A percentile compares a stretch with the other conserved stretches of the same genome.
Evolutionary conservation across 1,140 invertebrate genomes (phyloP).

Genomic region (Drosophila rufa): DNA sequence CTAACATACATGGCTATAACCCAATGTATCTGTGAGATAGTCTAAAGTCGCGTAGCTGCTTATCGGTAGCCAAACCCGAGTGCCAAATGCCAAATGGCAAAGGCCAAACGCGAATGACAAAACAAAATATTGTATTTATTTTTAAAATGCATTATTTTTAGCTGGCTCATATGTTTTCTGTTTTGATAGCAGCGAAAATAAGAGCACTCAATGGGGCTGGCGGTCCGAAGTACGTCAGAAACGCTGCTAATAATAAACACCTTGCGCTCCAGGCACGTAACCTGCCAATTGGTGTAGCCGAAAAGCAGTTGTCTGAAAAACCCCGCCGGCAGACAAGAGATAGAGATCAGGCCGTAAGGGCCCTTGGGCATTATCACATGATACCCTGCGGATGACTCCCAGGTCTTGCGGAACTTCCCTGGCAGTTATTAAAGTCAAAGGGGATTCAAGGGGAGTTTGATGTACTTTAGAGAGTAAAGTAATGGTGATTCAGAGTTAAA

Average conservation of each 20-base stretch:
- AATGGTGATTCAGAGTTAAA: background rate
- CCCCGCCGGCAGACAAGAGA: constrained; percentile 2
- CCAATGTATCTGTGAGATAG: constrained; percentile 49
- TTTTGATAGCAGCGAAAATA: constrained; percentile 29
- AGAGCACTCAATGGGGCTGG: constrained; percentile 10
- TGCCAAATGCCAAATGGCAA: constrained; percentile 33
- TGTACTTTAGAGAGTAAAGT: background rate
- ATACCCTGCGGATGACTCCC: background rate
- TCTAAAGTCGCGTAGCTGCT: constrained; percentile 14
- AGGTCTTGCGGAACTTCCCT: background rate
- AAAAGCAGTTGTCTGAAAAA: constrained; percentile 46
- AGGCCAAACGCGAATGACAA: constrained; percentile 29
- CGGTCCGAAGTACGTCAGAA: constrained; percentile 64
- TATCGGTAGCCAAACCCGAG: constrained; percentile 28
- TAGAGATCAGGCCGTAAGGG: constrained; percentile 5
- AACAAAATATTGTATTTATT: constrained; percentile 31
- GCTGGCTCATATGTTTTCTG: constrained; percentile 39
- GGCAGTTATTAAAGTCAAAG: constrained; percentile 5
- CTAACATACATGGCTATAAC: background rate
- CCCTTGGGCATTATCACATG: constrained; percentile 3
- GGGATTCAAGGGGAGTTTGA: background rate
- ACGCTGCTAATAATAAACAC: constrained; percentile 67
- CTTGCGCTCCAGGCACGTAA: constrained; percentile 56
- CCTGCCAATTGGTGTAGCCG: constrained; percentile 46
- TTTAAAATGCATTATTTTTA: constrained; percentile 63